These are phyloP conservation scores for Parapsyche elsis DNA, from an alignment of 1,140 invertebrate species.

Conservation along the genomic window DNA sequence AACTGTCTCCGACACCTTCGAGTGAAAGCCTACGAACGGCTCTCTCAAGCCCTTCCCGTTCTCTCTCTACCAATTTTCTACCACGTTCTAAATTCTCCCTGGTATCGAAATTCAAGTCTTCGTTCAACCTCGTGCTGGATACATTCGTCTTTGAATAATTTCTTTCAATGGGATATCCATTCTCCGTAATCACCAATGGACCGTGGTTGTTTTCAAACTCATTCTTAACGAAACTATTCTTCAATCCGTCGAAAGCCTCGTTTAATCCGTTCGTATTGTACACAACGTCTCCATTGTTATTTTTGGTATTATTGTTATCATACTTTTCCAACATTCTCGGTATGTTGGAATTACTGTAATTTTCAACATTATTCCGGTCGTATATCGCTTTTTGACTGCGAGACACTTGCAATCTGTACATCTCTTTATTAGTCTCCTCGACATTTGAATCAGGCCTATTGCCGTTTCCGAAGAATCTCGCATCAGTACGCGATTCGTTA, in stretches of 20 bases:
- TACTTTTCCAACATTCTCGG: slow-evolving; percentile 59
- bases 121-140: slow-evolving; percentile 60
- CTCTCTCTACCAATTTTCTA: slow-evolving; percentile 59
- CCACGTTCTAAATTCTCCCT: slow-evolving; percentile 63
- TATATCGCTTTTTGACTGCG: slow-evolving; percentile 66
- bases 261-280: slow-evolving; percentile 14
- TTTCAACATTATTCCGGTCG: slow-evolving; percentile 65
- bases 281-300: not conserved
- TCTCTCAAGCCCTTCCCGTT: slow-evolving; percentile 57
- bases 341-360: slow-evolving; percentile 61
- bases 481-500: slow-evolving; percentile 37
- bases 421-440: slow-evolving; percentile 67
- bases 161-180: slow-evolving; percentile 65
- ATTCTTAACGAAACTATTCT: slow-evolving; percentile 32
- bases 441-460: slow-evolving; percentile 64
- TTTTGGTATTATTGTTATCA: slow-evolving; percentile 40
- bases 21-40: slow-evolving; percentile 71
- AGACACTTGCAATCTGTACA: slow-evolving; percentile 67
- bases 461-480: not conserved
- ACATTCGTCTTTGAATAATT: slow-evolving; percentile 66
- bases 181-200: slow-evolving; percentile 58
- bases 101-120: slow-evolving; percentile 59
- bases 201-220: slow-evolving; percentile 42
- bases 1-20: slow-evolving; percentile 79
- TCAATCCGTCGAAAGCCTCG: slow-evolving; percentile 24